phyloP scores from a whole-genome alignment of 2,113 vertebrate species.

The Spilogale gracilis region DNA sequence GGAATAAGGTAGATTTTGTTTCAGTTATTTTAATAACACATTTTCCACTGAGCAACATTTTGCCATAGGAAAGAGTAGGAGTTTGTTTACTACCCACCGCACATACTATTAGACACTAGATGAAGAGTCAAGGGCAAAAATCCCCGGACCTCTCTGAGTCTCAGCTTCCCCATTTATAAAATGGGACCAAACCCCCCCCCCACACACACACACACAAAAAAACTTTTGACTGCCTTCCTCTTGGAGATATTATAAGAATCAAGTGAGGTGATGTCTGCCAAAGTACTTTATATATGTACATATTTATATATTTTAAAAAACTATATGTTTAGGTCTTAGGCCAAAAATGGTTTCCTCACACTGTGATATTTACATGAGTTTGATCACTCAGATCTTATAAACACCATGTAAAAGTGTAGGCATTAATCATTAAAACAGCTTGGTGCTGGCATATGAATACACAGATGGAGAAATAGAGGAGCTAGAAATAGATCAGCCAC shows the following conservation, averaged over 20 bases:
- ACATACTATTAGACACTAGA: background rate
- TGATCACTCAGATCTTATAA: background rate
- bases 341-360: background rate
- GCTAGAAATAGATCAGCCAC: constrained; percentile 51
- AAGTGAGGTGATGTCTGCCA: background rate
- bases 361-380: background rate
- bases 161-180: background rate
- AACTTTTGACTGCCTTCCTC: background rate
- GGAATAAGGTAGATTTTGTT: background rate
- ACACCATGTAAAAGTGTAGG: background rate
- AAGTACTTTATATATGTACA: background rate
- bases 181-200: background rate
- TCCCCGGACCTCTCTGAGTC: background rate
- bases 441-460: background rate
- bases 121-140: background rate
- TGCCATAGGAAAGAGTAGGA: background rate
- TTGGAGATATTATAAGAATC: background rate
- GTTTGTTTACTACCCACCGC: background rate
- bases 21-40: background rate
- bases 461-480: constrained; percentile 24
- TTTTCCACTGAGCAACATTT: background rate
- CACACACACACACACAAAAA: background rate
- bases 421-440: constrained; percentile 44
- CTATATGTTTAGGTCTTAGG: background rate
- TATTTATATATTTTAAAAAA: background rate